phyloP scores from a whole-genome alignment of 2,113 vertebrate species.

The Mesitornis unicolor region DNA sequence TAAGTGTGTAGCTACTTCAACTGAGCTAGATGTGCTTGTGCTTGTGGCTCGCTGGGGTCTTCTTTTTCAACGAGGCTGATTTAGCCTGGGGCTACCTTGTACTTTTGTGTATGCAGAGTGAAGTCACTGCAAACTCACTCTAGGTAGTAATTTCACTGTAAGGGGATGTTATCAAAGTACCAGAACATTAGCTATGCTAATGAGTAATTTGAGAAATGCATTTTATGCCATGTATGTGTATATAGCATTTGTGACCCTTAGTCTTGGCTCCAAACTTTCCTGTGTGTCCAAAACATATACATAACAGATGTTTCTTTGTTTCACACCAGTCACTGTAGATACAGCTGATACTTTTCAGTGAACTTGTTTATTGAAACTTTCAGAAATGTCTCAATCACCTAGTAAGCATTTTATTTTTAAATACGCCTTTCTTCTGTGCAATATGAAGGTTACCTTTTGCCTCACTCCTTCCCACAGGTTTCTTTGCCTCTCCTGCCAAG shows the following conservation, averaged over 20 bases:
- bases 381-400: background rate
- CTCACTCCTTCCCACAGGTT: background rate
- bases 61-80: background rate
- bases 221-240: background rate
- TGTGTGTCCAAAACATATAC: background rate
- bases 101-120: background rate
- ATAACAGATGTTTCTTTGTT: conserved; percentile 26
- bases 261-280: background rate
- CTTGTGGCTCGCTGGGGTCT: background rate
- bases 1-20: background rate
- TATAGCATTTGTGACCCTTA: conserved; percentile 8
- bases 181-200: background rate
- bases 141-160: background rate
- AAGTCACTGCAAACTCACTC: background rate
- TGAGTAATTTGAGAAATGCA: background rate
- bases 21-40: background rate
- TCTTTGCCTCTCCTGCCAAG: background rate
- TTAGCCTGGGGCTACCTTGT: background rate
- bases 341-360: background rate
- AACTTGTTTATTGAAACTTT: conserved; percentile 2
- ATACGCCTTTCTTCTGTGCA: background rate
- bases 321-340: background rate
- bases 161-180: background rate
- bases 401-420: background rate
- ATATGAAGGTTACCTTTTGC: background rate